Percentiles rank a stretch among this genome's conserved stretches.
These are phyloP conservation scores for Neoaliturus tenellus DNA, from an alignment of 2,888 invertebrate species.

Conservation along the genomic window DNA sequence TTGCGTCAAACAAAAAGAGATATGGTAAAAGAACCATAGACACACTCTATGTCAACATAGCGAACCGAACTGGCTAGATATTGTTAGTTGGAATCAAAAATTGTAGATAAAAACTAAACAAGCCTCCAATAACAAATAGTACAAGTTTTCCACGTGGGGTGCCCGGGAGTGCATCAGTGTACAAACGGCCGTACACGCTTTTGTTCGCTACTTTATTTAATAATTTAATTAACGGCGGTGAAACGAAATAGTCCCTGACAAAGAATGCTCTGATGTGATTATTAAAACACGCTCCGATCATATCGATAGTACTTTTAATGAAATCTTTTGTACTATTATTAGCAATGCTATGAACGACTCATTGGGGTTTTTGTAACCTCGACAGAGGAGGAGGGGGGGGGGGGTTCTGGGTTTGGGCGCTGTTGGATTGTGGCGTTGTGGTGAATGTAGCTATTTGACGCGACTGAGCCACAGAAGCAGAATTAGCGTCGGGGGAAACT, in stretches of 20 bases:
- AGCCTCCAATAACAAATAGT: constrained; percentile 1
- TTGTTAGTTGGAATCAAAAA: not conserved
- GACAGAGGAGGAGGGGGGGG: not conserved
- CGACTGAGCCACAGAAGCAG: not conserved
- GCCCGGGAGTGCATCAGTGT: not conserved
- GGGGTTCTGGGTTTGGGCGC: not conserved
- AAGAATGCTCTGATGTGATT: not conserved
- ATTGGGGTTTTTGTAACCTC: not conserved
- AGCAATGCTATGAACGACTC: not conserved
- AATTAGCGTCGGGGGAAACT: not conserved
- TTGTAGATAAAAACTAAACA: constrained; percentile 26
- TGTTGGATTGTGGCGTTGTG: too few species aligned
- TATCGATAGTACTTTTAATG: not conserved
- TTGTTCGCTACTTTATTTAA: constrained; percentile 30
- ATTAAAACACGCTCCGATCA: not conserved
- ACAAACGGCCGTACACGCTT: not conserved
- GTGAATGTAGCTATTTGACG: not conserved
- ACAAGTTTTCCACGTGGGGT: not conserved
- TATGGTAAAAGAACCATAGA: not conserved
- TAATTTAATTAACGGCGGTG: constrained; percentile 23
- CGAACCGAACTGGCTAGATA: not conserved
- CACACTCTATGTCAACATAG: not conserved
- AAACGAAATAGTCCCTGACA: constrained; percentile 34
- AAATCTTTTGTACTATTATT: constrained; percentile 10
- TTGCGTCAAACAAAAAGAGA: not conserved